phyloP scores from a whole-genome alignment of 2,113 vertebrate genomes.

The Hiodon tergisus region DNA sequence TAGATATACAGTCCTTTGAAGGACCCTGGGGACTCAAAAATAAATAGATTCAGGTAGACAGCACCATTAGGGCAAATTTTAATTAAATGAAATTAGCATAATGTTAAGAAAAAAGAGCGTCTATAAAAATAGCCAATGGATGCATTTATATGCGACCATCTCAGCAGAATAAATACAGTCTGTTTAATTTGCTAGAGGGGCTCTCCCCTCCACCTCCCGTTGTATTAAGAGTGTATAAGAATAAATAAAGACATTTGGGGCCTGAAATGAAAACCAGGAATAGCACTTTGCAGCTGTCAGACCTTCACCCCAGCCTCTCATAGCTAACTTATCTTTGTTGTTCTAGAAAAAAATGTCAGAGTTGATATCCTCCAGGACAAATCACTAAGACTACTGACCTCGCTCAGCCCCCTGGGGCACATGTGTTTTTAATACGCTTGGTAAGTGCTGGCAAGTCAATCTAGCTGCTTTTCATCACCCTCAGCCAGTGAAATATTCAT shows the following conservation, averaged over 20 bases:
- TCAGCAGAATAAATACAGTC: not conserved
- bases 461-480: slow-evolving; percentile 35
- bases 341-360: too few relatives aligned
- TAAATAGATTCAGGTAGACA: not conserved
- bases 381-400: too few relatives aligned
- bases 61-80: not conserved
- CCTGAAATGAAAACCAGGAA: too few relatives aligned
- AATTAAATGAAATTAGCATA: not conserved
- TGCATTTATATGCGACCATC: not conserved
- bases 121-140: not conserved
- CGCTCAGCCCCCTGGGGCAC: not conserved
- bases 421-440: slow-evolving; percentile 53
- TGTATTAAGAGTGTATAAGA: too few relatives aligned
- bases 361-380: too few relatives aligned
- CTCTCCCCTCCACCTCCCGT: too few relatives aligned
- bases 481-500: slow-evolving; percentile 63
- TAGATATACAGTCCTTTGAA: too few relatives aligned
- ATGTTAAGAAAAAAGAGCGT: not conserved
- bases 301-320: too few relatives aligned
- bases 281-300: too few relatives aligned
- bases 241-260: not conserved
- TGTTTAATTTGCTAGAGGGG: not conserved
- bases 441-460: slow-evolving; percentile 45
- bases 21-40: not conserved
- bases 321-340: too few relatives aligned